A percentile compares a stretch with the other conserved stretches of the same genome.
Evolutionary conservation across 1,140 invertebrate genomes (phyloP).

Genomic region (Augochlora pura): DNA sequence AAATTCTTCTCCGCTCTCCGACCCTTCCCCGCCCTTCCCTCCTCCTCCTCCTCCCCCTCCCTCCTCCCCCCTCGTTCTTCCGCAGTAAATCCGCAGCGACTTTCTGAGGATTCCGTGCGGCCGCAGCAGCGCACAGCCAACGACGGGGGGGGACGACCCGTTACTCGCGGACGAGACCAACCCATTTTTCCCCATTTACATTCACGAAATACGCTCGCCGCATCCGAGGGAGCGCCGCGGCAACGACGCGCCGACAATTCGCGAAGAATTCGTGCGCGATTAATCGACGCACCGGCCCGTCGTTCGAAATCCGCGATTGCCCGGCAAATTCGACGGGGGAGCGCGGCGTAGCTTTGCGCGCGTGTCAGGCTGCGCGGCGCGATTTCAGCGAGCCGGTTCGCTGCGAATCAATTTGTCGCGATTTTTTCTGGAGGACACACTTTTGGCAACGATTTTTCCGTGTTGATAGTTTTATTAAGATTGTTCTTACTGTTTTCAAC

Average conservation of each 20-base stretch:
- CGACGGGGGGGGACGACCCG: too few relatives aligned
- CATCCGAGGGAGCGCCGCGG: too few relatives aligned
- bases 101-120: neutral
- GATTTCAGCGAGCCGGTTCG: conserved; percentile 29
- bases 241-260: too few relatives aligned
- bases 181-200: conserved; percentile 1
- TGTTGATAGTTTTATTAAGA: too few relatives aligned
- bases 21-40: neutral
- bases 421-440: neutral
- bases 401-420: neutral
- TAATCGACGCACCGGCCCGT: too few relatives aligned
- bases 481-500: too few relatives aligned
- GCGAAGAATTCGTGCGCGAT: neutral
- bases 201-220: neutral
- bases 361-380: neutral
- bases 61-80: neutral
- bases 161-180: too few relatives aligned
- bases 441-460: neutral
- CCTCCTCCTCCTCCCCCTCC: neutral
- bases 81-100: conserved; percentile 1
- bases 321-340: conserved; percentile 6
- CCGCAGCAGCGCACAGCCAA: neutral
- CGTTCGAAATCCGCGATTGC: too few relatives aligned
- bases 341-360: neutral
- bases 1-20: neutral